Conservation (phyloP, 2,888 invertebrate species). For the Idaea aversata region DNA sequence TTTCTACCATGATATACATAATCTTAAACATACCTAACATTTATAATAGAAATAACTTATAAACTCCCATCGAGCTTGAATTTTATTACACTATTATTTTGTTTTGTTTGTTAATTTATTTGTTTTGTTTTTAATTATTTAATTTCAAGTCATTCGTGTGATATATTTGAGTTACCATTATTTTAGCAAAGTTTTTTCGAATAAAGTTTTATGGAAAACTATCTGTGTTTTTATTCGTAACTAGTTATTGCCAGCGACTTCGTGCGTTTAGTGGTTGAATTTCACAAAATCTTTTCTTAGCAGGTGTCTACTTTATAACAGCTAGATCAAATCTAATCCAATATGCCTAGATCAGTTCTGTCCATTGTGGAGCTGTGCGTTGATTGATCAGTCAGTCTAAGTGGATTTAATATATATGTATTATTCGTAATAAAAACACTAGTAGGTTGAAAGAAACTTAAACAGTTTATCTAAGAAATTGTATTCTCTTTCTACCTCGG, state of each 20-base stretch:
- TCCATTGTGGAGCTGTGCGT: no score
- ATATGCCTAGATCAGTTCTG: no score
- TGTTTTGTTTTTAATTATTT: slow-evolving; percentile 20
- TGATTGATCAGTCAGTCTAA: no score
- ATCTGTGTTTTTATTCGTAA: background rate
- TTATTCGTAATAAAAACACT: no score
- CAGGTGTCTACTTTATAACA: no score
- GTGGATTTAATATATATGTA: no score
- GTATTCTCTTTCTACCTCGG: slow-evolving; percentile 39
- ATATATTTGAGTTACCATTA: slow-evolving; percentile 52
- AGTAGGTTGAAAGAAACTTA: background rate
- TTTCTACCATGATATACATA: background rate
- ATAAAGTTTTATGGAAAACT: slow-evolving; percentile 29
- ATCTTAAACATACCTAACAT: background rate
- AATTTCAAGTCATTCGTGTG: slow-evolving; percentile 36
- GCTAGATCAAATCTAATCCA: no score
- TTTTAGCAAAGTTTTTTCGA: slow-evolving; percentile 28
- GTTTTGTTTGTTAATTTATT: slow-evolving; percentile 31
- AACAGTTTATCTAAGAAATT: slow-evolving; percentile 21
- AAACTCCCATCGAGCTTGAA: slow-evolving; percentile 58
- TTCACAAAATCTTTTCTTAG: no score
- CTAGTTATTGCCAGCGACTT: no score
- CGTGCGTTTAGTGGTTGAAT: no score
- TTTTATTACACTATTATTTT: slow-evolving; percentile 31
- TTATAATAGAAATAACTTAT: background rate